These are phyloP conservation scores for Caracal caracal DNA, from an alignment of 2,113 vertebrate species.

Conservation along the genomic window DNA sequence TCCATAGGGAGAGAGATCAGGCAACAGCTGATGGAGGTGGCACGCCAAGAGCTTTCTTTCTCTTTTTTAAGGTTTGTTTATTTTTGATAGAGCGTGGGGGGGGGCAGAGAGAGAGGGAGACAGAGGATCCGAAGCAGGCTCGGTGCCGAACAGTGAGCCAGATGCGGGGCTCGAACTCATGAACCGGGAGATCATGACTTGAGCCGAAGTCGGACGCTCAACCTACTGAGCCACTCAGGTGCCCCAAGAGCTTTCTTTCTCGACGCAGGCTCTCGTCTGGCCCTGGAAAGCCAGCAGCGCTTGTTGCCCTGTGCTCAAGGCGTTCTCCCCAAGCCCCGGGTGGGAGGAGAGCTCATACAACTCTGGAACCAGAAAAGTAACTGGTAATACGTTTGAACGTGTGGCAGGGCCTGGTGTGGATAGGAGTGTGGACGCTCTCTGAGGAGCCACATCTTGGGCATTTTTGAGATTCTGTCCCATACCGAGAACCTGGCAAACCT, in stretches of 20 bases:
- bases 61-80: too few species aligned
- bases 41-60: neutral
- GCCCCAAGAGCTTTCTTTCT: neutral
- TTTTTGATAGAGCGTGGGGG: too few species aligned
- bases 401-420: neutral
- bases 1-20: neutral
- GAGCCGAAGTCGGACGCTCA: too few species aligned
- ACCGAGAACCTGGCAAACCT: neutral
- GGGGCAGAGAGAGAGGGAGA: too few species aligned
- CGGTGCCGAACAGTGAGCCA: too few species aligned
- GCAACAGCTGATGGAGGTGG: neutral
- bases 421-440: neutral
- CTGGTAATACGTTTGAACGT: neutral
- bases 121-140: too few species aligned
- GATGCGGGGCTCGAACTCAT: too few species aligned
- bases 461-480: neutral
- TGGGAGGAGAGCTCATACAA: neutral
- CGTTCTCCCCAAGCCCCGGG: neutral
- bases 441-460: neutral
- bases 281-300: neutral
- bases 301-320: neutral
- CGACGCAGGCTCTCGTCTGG: neutral
- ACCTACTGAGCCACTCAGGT: too few species aligned
- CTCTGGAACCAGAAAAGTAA: neutral
- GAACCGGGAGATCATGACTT: too few species aligned